These are phyloP conservation scores for Meta bourneti DNA, from an alignment of 2,888 invertebrate species.

Conservation along the genomic window DNA sequence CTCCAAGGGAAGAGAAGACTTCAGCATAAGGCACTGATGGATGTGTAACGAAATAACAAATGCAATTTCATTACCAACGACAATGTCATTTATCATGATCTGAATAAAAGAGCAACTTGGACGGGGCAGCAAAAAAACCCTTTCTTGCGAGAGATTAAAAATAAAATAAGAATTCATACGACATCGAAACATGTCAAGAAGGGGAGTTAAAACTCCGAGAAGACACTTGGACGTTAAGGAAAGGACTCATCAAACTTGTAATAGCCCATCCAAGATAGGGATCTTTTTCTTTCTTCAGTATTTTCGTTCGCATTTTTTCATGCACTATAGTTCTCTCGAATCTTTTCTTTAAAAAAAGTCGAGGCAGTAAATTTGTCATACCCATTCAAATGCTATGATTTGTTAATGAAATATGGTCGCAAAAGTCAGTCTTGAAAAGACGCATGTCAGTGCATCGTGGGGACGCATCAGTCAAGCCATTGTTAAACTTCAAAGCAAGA, in stretches of 20 bases:
- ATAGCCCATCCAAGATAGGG: conserved; percentile 50
- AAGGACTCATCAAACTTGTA: conserved; percentile 73
- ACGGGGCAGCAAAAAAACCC: conserved; percentile 15
- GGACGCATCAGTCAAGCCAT: conserved; percentile 69
- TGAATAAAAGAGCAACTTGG: conserved; percentile 59
- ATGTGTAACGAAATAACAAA: conserved; percentile 68
- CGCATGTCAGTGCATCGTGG: conserved; percentile 55
- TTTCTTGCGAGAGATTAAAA: conserved; percentile 18
- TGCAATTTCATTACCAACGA: conserved; percentile 70
- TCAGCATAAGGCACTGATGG: conserved; percentile 44
- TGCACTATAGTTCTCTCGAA: conserved; percentile 42
- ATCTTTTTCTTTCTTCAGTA: background rate
- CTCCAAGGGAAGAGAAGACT: background rate
- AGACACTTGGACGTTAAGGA: conserved; percentile 62
- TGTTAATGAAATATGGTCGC: conserved; percentile 76
- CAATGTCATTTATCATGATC: conserved; percentile 70
- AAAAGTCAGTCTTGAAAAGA: conserved; percentile 70
- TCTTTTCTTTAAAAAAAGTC: conserved; percentile 40
- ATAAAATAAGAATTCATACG: conserved; percentile 56
- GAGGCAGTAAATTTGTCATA: conserved; percentile 76
- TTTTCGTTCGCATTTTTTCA: conserved; percentile 17
- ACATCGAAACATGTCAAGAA: conserved; percentile 69
- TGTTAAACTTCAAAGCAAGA: conserved; percentile 74
- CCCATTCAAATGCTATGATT: conserved; percentile 76
- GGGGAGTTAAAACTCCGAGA: conserved; percentile 38